Evolutionary conservation across 2,797 vertebrate species (phyloP), one percentile per base, ranked within the genome.

Genomic region (Phrynocephalus guinanensis): DNA sequence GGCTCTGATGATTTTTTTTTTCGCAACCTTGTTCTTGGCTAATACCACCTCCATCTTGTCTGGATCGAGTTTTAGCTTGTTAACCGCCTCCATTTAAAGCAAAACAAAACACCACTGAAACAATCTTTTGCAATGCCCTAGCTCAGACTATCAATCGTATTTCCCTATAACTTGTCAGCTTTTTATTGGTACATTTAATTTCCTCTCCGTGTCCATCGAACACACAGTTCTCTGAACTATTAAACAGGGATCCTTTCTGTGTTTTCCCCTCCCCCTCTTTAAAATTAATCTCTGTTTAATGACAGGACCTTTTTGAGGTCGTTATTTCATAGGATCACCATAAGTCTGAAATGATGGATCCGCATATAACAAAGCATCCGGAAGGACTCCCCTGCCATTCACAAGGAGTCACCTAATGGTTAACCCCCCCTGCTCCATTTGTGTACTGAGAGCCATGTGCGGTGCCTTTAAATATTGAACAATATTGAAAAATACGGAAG

Each of bases 401-500:
- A 96, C 95, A 93, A 76, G 24, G 8, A 76, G 9, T 4, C 75
- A 48, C n/a, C 83, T 93, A 96, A 97, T 95, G 95, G 94, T 96
- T 95, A 44, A 44, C 38, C 95, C 87, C 28, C 6, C 44, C 6
- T 6, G 18, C 56, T 72, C 50, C 38, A 67, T 48, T 95, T 95
- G 91, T 96, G 94, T 96, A 96, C 96, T 96, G 96, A 96, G 96
- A 96, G 95, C 95, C 93, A 94, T 22, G 82, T 88, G 90, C 95
- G 96, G 95, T 95, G 93, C 96, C 96, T 97, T 97, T 97, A 97
- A 97, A 96, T 97, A 97, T 97, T 97, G 97, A 96, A 96, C 95
- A 96, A 97, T 97, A 97, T 97, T 96, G 96, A 97, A 97, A 97
- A 97, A 97, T 97, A 97, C 96, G 95, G 96, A 95, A 96, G 96